Conservation (phyloP, 2,797 vertebrate species). For the Chloroceryle amazona region DNA sequence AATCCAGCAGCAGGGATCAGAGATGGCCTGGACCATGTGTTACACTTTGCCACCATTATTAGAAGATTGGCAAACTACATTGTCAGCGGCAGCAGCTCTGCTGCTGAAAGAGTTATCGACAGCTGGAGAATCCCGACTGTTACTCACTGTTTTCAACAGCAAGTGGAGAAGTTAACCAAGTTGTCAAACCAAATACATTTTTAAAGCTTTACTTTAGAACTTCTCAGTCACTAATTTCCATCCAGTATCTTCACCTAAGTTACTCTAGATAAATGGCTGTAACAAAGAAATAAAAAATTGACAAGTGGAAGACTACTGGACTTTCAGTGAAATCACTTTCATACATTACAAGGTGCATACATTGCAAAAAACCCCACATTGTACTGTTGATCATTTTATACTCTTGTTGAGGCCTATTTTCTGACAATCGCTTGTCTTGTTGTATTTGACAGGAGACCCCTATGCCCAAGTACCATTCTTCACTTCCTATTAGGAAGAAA, state of each 20-base stretch:
- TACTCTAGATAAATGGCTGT: background rate
- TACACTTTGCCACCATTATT: rapidly evolving
- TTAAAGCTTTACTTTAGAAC: background rate
- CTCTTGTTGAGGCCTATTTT: background rate
- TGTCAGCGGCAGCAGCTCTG: background rate
- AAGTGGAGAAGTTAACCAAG: background rate
- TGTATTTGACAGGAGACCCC: constrained; percentile 4
- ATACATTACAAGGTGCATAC: background rate
- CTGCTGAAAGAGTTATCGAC: background rate
- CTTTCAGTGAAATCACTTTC: background rate
- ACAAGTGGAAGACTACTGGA: background rate
- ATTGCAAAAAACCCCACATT: rapidly evolving
- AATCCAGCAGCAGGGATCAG: background rate
- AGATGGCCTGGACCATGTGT: background rate
- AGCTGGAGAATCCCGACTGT: background rate
- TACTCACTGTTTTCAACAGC: background rate
- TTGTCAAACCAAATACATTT: background rate
- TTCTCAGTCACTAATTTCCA: background rate
- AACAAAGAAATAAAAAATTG: background rate
- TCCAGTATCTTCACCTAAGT: background rate
- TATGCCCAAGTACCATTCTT: background rate
- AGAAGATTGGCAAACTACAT: background rate
- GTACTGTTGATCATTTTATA: background rate
- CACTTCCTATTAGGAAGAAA: background rate
- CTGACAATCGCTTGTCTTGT: background rate